These are phyloP conservation scores for Diplosoma virens DNA, from an alignment of 23 tunicate species.

Conservation along the genomic window DNA sequence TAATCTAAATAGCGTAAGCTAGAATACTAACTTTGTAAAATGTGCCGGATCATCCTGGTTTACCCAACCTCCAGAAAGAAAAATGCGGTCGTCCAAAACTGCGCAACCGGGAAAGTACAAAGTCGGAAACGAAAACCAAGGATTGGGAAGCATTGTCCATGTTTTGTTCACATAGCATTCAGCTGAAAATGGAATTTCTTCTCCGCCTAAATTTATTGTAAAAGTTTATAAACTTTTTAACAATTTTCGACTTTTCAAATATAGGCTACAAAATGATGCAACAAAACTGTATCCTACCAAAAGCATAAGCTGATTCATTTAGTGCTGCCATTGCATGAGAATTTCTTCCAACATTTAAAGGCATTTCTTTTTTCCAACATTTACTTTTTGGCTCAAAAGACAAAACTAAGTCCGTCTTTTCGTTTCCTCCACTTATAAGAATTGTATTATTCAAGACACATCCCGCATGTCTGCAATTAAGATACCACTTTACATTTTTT, in stretches of 20 bases:
- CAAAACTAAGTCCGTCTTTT: constrained; percentile 36
- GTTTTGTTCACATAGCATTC: constrained; percentile 41
- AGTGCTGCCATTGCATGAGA: constrained; percentile 68
- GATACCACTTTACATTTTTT: too few species aligned
- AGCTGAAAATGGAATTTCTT: constrained; percentile 49
- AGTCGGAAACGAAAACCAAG: neutral
- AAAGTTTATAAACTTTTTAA: neutral
- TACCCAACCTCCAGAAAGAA: constrained; percentile 82
- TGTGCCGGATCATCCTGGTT: constrained; percentile 62
- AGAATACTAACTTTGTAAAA: too few species aligned
- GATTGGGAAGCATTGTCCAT: constrained; percentile 34
- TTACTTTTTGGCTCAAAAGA: constrained; percentile 37
- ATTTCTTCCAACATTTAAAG: constrained; percentile 71
- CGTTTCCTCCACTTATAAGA: constrained; percentile 67
- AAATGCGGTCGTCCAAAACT: constrained; percentile 46
- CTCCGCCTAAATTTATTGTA: constrained; percentile 53
- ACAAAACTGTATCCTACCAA: constrained; percentile 43
- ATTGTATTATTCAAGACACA: constrained; percentile 55
- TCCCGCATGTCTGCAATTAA: constrained; percentile 72
- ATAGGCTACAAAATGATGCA: neutral
- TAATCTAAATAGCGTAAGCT: too few species aligned
- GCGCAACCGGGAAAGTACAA: constrained; percentile 53
- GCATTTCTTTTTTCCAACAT: constrained; percentile 54
- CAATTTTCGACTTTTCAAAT: neutral
- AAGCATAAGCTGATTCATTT: constrained; percentile 40